Percentiles rank a stretch among this genome's conserved stretches.
Conservation (phyloP, 2,888 invertebrate genomes). For the Tenthredo scrophulariae region DNA sequence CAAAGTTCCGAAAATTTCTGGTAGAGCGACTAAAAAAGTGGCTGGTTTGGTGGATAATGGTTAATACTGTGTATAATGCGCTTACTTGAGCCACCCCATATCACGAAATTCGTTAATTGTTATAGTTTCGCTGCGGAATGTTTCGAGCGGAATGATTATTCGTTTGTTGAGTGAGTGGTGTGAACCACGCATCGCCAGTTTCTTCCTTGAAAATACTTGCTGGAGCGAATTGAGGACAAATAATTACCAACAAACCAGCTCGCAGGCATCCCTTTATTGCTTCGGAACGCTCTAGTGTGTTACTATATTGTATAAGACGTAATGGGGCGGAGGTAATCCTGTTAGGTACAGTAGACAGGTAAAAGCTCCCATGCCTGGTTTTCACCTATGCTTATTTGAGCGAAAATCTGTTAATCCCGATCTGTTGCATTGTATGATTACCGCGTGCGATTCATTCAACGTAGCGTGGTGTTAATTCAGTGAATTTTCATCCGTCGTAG, state of each 20-base stretch:
- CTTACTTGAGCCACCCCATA: not conserved
- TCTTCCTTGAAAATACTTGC: not conserved
- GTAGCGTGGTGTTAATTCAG: not conserved
- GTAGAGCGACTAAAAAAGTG: no score
- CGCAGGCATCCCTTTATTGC: not conserved
- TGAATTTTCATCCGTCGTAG: not conserved
- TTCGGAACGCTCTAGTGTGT: not conserved
- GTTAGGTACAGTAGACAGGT: not conserved
- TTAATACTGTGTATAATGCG: no score
- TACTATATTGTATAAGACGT: constrained; percentile 12
- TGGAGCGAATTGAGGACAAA: constrained; percentile 15
- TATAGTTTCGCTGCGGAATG: not conserved
- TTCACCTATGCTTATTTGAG: not conserved
- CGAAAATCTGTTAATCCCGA: not conserved
- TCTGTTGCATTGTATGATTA: not conserved
- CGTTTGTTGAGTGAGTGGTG: not conserved
- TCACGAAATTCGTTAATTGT: not conserved
- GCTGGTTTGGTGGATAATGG: no score
- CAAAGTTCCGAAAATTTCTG: no score
- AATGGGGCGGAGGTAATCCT: constrained; percentile 35
- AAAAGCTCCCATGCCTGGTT: not conserved
- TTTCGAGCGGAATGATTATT: not conserved
- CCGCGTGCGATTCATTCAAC: not conserved
- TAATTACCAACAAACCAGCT: constrained; percentile 8
- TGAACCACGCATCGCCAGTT: constrained; percentile 21